A percentile compares a stretch with the other conserved stretches of the same genome.
Evolutionary conservation across 2,888 invertebrate genomes (phyloP).

Genomic region (Coleophora flavipennella): DNA sequence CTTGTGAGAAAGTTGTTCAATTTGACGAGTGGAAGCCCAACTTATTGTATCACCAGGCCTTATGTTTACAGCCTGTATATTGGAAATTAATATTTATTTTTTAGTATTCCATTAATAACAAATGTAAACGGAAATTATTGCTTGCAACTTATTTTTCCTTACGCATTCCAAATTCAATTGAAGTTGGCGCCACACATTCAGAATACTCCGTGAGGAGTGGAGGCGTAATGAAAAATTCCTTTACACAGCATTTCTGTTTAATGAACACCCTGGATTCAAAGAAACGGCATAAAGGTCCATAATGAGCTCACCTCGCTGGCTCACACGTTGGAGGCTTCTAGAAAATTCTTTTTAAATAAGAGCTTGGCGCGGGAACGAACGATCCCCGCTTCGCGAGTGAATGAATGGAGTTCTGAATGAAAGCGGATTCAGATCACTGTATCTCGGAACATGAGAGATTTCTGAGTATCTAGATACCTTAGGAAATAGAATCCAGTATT

Average conservation of each 20-base stretch:
- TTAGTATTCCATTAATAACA: too few relatives aligned
- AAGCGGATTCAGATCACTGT: too few relatives aligned
- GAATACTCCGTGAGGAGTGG: conserved; percentile 39
- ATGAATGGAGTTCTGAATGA: background rate
- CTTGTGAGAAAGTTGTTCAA: too few relatives aligned
- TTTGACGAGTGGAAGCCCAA: too few relatives aligned
- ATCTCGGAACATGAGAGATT: too few relatives aligned
- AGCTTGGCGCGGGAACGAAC: conserved; percentile 8
- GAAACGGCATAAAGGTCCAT: conserved; percentile 38
- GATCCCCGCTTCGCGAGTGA: conserved; percentile 3
- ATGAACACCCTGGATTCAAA: conserved; percentile 47
- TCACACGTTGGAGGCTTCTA: conserved; percentile 39
- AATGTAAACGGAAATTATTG: too few relatives aligned
- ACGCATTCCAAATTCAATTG: conserved; percentile 24
- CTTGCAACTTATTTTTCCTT: too few relatives aligned
- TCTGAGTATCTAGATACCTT: too few relatives aligned
- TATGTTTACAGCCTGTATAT: too few relatives aligned
- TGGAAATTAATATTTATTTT: too few relatives aligned
- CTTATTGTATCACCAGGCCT: too few relatives aligned
- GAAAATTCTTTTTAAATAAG: conserved; percentile 41
- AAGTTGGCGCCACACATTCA: conserved; percentile 22
- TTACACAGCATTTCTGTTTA: conserved; percentile 30
- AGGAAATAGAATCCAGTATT: too few relatives aligned
- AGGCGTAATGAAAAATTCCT: conserved; percentile 64
- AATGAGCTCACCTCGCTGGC: conserved; percentile 50